Evolutionary conservation across 2,888 invertebrate genomes (phyloP).

Genomic region (Phortica okadai): DNA sequence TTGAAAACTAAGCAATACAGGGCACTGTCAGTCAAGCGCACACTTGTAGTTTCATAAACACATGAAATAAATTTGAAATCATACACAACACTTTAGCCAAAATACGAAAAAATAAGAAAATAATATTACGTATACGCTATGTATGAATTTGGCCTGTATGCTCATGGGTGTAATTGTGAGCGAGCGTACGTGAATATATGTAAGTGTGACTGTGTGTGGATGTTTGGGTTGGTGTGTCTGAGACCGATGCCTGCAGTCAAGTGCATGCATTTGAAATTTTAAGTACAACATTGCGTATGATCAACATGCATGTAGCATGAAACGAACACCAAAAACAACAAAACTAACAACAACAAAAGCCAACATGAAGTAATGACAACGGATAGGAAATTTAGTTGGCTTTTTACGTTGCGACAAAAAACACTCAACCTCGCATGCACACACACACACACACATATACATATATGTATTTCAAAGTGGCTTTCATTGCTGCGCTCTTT

Average conservation of each 20-base stretch:
- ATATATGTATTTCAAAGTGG: constrained; percentile 10
- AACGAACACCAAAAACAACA: neutral
- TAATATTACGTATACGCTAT: neutral
- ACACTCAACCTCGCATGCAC: constrained; percentile 8
- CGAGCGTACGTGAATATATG: neutral
- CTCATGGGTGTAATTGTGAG: neutral
- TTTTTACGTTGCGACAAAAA: constrained; percentile 51
- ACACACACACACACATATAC: constrained; percentile 30
- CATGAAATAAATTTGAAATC: constrained; percentile 21
- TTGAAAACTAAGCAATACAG: too few species aligned
- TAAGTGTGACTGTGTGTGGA: neutral
- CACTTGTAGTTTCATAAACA: constrained; percentile 30
- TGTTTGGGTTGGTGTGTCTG: neutral
- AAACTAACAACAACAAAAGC: neutral
- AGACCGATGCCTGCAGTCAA: constrained; percentile 49
- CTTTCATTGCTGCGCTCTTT: neutral
- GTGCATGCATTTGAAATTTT: constrained; percentile 66
- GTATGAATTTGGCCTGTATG: constrained; percentile 3
- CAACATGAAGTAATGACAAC: constrained; percentile 63
- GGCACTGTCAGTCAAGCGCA: constrained; percentile 1
- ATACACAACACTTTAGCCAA: constrained; percentile 9
- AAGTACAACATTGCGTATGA: constrained; percentile 68
- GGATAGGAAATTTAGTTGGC: constrained; percentile 64
- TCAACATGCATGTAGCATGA: constrained; percentile 50
- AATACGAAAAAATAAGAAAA: neutral